phyloP scores from a whole-genome alignment of 2,888 invertebrate genomes.

The Anoncus sp. region DNA sequence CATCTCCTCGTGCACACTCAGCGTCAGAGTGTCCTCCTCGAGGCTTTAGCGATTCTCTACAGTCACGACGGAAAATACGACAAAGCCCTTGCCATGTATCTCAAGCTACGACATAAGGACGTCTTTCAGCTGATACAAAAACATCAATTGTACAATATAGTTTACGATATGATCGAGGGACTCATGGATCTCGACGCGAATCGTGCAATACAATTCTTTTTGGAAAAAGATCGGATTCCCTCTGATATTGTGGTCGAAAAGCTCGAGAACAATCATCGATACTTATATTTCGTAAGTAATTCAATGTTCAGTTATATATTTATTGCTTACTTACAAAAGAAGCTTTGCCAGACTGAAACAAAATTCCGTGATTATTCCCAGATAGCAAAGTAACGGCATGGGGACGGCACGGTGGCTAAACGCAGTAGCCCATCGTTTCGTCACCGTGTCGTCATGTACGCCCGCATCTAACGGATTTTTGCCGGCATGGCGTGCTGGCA shows the following conservation, averaged over 20 bases:
- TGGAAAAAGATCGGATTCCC: conserved; percentile 90
- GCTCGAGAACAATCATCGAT: conserved; percentile 89
- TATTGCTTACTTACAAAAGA: no score
- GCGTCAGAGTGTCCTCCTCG: conserved; percentile 90
- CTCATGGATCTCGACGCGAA: conserved; percentile 94
- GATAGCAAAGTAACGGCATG: no score
- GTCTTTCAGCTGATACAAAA: conserved; percentile 95
- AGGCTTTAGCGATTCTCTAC: conserved; percentile 95
- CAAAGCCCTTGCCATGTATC: conserved; percentile 95
- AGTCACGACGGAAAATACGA: conserved; percentile 95
- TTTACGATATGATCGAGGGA: conserved; percentile 94
- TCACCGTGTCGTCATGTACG: no score
- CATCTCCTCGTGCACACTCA: conserved; percentile 89
- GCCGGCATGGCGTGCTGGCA: no score
- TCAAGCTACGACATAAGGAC: conserved; percentile 94
- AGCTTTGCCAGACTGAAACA: no score
- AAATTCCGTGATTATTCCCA: no score
- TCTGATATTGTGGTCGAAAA: conserved; percentile 93
- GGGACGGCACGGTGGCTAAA: no score
- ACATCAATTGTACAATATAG: conserved; percentile 92
- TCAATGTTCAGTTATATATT: background rate
- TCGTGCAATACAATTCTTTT: conserved; percentile 91
- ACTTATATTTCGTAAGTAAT: conserved; percentile 88
- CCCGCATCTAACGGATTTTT: no score
- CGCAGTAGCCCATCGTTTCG: no score